Conservation (phyloP, 1,140 invertebrate species). For the Chelonus insularis region DNA sequence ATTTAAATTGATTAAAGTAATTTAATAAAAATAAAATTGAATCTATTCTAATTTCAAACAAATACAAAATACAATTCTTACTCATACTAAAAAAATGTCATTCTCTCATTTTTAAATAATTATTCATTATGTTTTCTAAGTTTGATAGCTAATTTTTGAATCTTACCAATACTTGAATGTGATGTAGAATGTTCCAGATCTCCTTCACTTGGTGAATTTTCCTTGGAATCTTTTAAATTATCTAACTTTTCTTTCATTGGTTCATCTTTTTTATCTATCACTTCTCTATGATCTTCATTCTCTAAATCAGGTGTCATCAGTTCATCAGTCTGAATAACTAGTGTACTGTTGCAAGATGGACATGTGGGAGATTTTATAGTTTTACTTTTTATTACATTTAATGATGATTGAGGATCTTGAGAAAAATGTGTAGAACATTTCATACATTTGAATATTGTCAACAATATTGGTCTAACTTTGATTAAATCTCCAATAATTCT, state of each 20-base stretch:
- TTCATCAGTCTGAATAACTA: conserved; percentile 62
- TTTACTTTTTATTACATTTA: conserved; percentile 37
- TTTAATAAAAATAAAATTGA: too few relatives aligned
- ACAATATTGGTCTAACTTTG: conserved; percentile 57
- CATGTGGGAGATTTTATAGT: conserved; percentile 55
- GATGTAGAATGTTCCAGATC: conserved; percentile 50
- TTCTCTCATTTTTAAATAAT: too few relatives aligned
- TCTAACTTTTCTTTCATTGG: background rate
- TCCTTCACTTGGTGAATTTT: conserved; percentile 21
- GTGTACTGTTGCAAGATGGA: conserved; percentile 64
- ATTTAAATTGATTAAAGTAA: too few relatives aligned
- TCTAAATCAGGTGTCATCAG: conserved; percentile 35
- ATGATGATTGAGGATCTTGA: conserved; percentile 53
- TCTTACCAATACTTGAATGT: conserved; percentile 54
- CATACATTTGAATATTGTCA: conserved; percentile 65
- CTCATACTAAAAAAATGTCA: too few relatives aligned
- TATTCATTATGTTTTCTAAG: too few relatives aligned
- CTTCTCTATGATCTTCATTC: conserved; percentile 33
- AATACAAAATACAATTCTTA: too few relatives aligned
- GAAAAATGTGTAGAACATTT: conserved; percentile 67
- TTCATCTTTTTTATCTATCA: conserved; percentile 19
- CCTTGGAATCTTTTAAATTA: conserved; percentile 13
- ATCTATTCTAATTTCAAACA: too few relatives aligned
- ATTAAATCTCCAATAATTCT: conserved; percentile 58
- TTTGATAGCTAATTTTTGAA: too few relatives aligned